Base-by-base conservation (phyloP, 2,797 vertebrate genomes). In the Lepidocolaptes lacrymiger region DNA sequence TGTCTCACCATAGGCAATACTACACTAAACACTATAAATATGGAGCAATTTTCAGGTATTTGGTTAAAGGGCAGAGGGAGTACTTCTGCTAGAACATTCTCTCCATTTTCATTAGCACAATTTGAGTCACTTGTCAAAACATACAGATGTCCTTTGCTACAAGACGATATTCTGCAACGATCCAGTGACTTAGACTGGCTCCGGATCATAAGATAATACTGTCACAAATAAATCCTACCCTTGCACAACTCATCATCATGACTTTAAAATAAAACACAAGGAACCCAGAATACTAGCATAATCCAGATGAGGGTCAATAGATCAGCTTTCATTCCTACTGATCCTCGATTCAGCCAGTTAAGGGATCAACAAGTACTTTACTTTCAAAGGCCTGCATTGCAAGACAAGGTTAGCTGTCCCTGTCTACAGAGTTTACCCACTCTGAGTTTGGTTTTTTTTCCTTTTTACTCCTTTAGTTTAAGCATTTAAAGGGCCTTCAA, bases 151-250 rank as follows among this genome's bases (percentile, higher is more conserved):
- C 32, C 41, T 63, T 32, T 19, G 37, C 20, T 48, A 71, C 7
- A 73, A 48, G 28, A 62, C 21, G 55, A 89, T 7, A 74, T 79
- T 77, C 26, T 82, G 41, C 58, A 83, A 64, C 1, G 6, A 91
- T 51, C 11, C 17, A 26, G 27, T 28, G 64, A 73, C 43, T 54
- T 62, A 55, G 15, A 84, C 83, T 20, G 36, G n/a, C 39, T 85
- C n/a, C 0, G 0, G 20, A 55, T 41, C 2, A 2, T 24, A 54
- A 28, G 28, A 58, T 21, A 69, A 55, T 12, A 44, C 5, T 4
- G 3, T 37, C 41, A 85, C 32, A 58, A 39, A 49, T 49, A 94
- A 84, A 89, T 24, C 21, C 19, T 59, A n/a, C 28, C 20, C 34
- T 41, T 69, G 37, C 15, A 28, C 24, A 68, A 74, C 22, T 56